Evolutionary conservation across 2,888 invertebrate genomes (phyloP).

Genomic region (Eilema sororculum): DNA sequence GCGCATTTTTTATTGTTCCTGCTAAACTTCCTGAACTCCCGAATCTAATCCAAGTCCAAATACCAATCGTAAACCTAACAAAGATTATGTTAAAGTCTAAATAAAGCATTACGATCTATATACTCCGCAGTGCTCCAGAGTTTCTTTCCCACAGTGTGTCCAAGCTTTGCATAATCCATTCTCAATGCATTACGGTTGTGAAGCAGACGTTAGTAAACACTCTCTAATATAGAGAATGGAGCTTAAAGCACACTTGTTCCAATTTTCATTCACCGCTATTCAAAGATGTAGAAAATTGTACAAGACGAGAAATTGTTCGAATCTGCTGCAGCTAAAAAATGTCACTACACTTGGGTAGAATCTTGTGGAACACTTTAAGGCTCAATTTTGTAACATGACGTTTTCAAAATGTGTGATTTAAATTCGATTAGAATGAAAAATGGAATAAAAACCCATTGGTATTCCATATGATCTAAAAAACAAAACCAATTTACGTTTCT

Average conservation of each 20-base stretch:
- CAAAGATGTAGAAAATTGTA: slow-evolving; percentile 6
- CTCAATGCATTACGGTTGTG: slow-evolving; percentile 16
- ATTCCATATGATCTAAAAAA: too few relatives aligned
- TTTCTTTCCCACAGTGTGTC: slow-evolving; percentile 10
- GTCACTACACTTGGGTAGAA: neutral
- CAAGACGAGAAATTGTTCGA: too few relatives aligned
- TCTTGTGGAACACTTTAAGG: too few relatives aligned
- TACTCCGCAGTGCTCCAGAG: neutral
- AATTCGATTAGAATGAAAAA: too few relatives aligned
- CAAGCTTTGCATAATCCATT: slow-evolving; percentile 11
- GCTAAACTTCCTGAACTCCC: too few relatives aligned
- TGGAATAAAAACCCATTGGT: too few relatives aligned
- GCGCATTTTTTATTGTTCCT: too few relatives aligned
- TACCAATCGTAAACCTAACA: too few relatives aligned
- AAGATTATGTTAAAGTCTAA: neutral
- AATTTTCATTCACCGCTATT: slow-evolving; percentile 15
- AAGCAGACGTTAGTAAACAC: neutral
- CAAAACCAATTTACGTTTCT: too few relatives aligned
- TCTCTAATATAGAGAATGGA: slow-evolving; percentile 6
- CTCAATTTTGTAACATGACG: too few relatives aligned
- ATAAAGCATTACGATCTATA: neutral
- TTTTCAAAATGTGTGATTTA: too few relatives aligned
- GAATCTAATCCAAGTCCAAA: too few relatives aligned
- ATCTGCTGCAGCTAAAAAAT: neutral
- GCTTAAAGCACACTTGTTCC: slow-evolving; percentile 5